Evolutionary conservation across 2,113 vertebrate species (phyloP), one percentile per base, ranked within the genome.

Genomic region (Seriola aureovittata): DNA sequence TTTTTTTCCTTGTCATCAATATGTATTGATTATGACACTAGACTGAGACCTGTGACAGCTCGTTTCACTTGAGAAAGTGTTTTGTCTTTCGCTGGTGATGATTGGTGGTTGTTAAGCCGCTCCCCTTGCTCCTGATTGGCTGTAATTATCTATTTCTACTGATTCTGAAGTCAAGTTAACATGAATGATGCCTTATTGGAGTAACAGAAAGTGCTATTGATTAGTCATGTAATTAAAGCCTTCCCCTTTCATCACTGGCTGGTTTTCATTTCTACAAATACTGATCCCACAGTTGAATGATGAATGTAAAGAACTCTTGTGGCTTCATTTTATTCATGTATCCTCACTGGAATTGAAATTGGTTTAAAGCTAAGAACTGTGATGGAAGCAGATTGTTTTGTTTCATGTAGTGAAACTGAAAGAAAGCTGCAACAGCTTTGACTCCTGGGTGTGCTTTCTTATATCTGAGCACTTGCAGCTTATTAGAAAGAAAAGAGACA

Each of bases 141-240:
- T 74, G 76, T 71, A 71, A 82, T 86, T 75, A 64, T 85, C 72
- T 85, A 32, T 88, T 78, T 55, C 34, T 59, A 82, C 84, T 81
- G 78, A 86, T 73, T 74, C 19, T 54, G 16, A 66, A 63, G 60
- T 72, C 82, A 13, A 3, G 38, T 50, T 75, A 70, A 65, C 63
- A 70, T 79, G 73, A 90, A 57, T 44, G 70, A 87, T 71, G 46
- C 36, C 60, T 75, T 63, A 84, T 66, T 78, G 71, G 55, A 54
- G 36, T 17, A 6, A 52, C 57, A 81, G 52, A 80, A 81, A 88
- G 58, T 72, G 69, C 42, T 84, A 86, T 87, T 77, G 76, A 91
- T 82, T 65, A 50, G 50, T 73, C 2, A 0, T 84, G 71, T 78
- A 82, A 89, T 82, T 86, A 55, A 75, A 86, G 72, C 46, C 55